Conservation (phyloP, 2,113 vertebrate species). For the Sarotherodon lohbergeri region DNA sequence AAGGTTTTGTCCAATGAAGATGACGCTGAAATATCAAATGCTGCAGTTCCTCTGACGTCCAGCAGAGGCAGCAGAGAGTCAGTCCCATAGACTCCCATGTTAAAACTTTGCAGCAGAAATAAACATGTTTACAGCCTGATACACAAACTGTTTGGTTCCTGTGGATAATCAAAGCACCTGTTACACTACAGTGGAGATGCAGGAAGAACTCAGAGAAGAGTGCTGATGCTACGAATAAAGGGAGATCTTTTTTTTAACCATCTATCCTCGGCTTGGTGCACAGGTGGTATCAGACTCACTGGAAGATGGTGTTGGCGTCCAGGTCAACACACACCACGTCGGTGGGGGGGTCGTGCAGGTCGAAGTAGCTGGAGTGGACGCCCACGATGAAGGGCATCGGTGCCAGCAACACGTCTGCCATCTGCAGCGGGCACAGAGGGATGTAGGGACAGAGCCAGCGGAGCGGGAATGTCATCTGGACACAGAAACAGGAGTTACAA, state of each 20-base stretch:
- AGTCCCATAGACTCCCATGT: not conserved
- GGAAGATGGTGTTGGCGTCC: slow-evolving; percentile 95
- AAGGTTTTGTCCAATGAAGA: not conserved
- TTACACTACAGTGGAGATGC: not conserved
- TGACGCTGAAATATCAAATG: not conserved
- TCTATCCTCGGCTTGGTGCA: not conserved
- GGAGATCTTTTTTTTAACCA: not conserved
- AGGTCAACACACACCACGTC: slow-evolving; percentile 92
- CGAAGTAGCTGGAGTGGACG: slow-evolving; percentile 95
- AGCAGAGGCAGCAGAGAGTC: not conserved
- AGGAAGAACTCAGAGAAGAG: not conserved
- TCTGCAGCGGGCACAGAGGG: slow-evolving; percentile 89
- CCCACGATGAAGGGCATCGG: slow-evolving; percentile 96
- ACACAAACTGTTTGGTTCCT: not conserved
- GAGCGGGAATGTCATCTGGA: slow-evolving; percentile 91
- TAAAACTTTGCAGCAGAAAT: not conserved
- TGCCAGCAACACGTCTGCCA: slow-evolving; percentile 91
- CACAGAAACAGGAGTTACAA: not conserved
- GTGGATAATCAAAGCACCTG: not conserved
- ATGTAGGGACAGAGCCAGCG: slow-evolving; percentile 96
- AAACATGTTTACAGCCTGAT: not conserved
- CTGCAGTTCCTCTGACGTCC: not conserved
- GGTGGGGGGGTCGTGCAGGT: slow-evolving; percentile 85
- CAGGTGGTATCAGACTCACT: slow-evolving; percentile 71
- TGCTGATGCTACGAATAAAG: not conserved